Percentiles rank a stretch among this genome's conserved stretches.
Conservation (phyloP, 2,113 vertebrate genomes). For the Nestor notabilis region DNA sequence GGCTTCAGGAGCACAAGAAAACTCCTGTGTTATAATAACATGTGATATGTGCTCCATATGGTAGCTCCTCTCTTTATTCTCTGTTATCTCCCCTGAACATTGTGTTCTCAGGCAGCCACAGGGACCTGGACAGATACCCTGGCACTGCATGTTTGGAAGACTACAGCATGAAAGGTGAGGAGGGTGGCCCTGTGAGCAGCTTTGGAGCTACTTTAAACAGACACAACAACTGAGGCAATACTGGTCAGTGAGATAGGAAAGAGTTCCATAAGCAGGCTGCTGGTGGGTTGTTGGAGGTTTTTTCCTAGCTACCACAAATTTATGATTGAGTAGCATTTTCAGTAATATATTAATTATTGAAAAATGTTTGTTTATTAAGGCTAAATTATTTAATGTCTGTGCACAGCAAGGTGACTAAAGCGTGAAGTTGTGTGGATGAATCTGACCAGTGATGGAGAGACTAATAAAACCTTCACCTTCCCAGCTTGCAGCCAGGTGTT, state of each 20-base stretch:
- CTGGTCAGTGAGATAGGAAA: neutral
- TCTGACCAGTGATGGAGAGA: neutral
- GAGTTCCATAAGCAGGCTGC: neutral
- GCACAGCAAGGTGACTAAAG: neutral
- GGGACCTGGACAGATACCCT: neutral
- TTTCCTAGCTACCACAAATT: neutral
- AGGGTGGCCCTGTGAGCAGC: neutral
- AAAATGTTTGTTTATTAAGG: neutral
- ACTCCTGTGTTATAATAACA: neutral
- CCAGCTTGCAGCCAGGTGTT: neutral
- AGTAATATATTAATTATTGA: neutral
- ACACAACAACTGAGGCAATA: neutral
- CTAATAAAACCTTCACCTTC: neutral
- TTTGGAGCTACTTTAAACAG: neutral
- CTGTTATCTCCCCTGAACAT: neutral
- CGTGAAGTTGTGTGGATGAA: neutral
- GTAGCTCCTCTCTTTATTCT: neutral
- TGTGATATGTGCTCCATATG: neutral
- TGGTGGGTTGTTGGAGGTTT: neutral
- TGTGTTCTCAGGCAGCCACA: neutral
- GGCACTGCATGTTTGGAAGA: neutral
- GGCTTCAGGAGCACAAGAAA: neutral
- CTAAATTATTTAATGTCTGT: neutral
- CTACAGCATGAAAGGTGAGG: neutral
- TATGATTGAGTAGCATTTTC: neutral